phyloP scores from a whole-genome alignment of 1,140 invertebrate species.

The Zophobas morio region DNA sequence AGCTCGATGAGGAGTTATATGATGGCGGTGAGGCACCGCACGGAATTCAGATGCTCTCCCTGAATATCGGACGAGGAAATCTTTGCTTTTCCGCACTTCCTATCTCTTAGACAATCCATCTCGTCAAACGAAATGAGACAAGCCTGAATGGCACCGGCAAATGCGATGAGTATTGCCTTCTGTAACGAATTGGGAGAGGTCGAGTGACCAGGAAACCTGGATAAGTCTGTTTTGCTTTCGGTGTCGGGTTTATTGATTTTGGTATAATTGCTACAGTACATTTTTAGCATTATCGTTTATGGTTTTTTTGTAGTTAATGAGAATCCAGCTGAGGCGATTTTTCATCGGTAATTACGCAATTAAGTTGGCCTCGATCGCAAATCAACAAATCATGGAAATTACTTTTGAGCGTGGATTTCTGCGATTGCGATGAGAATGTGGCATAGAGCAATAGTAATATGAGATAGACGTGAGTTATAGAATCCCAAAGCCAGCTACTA shows the following conservation, averaged over 20 bases:
- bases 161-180: no score
- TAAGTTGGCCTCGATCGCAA: constrained; percentile 12
- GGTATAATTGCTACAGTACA: neutral
- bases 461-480: constrained; percentile 46
- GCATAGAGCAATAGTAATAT: constrained; percentile 34
- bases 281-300: neutral
- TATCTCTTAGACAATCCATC: neutral
- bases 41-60: constrained; percentile 48
- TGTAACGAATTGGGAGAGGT: no score
- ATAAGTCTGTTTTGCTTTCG: no score
- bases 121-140: no score
- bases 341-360: constrained; percentile 13
- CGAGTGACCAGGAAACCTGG: no score
- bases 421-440: constrained; percentile 25
- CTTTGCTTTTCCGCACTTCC: constrained; percentile 9
- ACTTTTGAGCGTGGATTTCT: constrained; percentile 25
- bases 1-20: constrained; percentile 53
- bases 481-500: constrained; percentile 29
- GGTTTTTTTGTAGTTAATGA: no score
- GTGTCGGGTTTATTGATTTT: no score
- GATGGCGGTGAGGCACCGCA: constrained; percentile 41
- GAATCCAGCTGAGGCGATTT: neutral
- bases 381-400: constrained; percentile 33
- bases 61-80: constrained; percentile 29
- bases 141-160: no score